Percentiles rank a stretch among this genome's conserved stretches.
phyloP scores from a whole-genome alignment of 2,797 vertebrate genomes.

The Nothura maculosa region DNA sequence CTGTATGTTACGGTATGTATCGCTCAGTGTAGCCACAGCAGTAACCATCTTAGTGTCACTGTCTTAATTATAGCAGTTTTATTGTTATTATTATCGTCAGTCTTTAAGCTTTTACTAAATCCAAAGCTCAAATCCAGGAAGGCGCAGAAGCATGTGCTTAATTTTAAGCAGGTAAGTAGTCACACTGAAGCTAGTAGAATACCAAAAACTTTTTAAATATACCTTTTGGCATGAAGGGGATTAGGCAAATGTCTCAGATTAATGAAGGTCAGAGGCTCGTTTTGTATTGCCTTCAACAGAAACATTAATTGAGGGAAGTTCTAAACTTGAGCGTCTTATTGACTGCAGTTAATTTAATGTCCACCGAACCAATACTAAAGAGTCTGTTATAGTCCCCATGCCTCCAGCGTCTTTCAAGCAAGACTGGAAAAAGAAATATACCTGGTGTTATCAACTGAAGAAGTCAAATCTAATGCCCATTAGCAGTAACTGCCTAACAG shows the following conservation, averaged over 20 bases:
- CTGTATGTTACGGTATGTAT: conserved; percentile 46
- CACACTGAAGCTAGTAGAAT: not conserved
- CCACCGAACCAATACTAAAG: not conserved
- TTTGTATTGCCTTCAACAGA: not conserved
- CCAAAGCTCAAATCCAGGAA: conserved; percentile 42
- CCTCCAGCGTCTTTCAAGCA: not conserved
- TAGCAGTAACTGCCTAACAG: not conserved
- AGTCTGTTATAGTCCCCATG: not conserved
- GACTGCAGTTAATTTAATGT: conserved; percentile 6
- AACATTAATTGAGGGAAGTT: conserved; percentile 5
- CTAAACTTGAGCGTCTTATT: not conserved
- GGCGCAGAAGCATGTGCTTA: conserved; percentile 9
- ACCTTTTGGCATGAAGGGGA: not conserved
- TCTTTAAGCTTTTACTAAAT: conserved; percentile 65
- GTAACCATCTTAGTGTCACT: conserved; percentile 69
- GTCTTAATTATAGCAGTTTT: conserved; percentile 70
- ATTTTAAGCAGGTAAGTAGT: conserved; percentile 35
- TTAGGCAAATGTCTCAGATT: conserved; percentile 23
- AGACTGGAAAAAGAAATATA: not conserved
- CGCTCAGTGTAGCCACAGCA: conserved; percentile 50
- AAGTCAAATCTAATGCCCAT: not conserved
- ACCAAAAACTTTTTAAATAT: not conserved
- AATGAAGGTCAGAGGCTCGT: not conserved
- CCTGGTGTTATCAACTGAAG: not conserved
- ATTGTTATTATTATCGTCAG: conserved; percentile 71